A percentile compares a stretch with the other conserved stretches of the same genome.
These are phyloP conservation scores for Zosterops pallidus DNA, from an alignment of 2,113 vertebrate species.

Conservation along the genomic window DNA sequence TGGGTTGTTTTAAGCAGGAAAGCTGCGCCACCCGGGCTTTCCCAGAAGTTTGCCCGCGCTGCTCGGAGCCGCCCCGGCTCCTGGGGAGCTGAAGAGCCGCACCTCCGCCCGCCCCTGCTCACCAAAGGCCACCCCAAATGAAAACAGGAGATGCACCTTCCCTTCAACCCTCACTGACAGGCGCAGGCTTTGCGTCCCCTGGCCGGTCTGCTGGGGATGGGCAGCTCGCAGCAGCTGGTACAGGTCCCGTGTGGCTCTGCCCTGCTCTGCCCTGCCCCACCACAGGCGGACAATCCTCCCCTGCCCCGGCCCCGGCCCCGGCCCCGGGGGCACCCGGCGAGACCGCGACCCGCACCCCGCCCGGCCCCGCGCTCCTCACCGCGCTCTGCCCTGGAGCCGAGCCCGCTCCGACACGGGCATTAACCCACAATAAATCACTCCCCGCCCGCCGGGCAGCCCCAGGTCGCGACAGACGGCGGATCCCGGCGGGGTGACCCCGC, in stretches of 20 bases:
- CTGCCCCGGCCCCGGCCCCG: background rate
- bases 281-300: rapidly evolving
- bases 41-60: background rate
- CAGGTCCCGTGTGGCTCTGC: background rate
- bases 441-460: background rate
- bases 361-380: background rate
- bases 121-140: background rate
- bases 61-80: background rate
- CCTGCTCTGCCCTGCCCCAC: background rate
- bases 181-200: rapidly evolving
- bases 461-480: background rate
- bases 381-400: background rate
- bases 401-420: background rate
- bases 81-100: background rate
- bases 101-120: background rate
- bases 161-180: background rate
- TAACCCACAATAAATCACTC: background rate
- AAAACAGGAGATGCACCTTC: background rate
- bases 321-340: background rate
- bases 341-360: background rate
- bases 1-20: background rate
- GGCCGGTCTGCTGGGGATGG: background rate
- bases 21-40: background rate
- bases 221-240: background rate
- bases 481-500: background rate